phyloP scores from a whole-genome alignment of 1,140 invertebrate species.

The Aricia agestis region DNA sequence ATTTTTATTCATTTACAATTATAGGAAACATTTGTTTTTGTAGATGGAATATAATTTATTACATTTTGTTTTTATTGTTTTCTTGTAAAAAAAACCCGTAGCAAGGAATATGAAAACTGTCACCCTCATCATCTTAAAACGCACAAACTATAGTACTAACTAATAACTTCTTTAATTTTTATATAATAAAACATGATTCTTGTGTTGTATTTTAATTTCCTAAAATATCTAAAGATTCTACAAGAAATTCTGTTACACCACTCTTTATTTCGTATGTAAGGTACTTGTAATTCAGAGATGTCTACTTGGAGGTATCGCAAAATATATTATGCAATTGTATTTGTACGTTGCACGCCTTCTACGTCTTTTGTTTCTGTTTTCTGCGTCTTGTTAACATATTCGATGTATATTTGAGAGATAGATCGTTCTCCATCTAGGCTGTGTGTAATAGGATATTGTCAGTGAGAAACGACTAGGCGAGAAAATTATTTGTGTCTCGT shows the following conservation, averaged over 20 bases:
- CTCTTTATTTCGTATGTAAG: background rate
- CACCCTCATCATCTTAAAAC: no score
- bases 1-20: no score
- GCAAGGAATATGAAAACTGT: no score
- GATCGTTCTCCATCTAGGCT: slow-evolving; percentile 16
- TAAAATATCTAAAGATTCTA: background rate
- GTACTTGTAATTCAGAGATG: background rate
- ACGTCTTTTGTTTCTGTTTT: slow-evolving; percentile 23
- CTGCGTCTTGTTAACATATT: slow-evolving; percentile 47
- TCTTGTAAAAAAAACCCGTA: no score
- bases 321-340: slow-evolving; percentile 8
- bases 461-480: background rate
- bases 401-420: slow-evolving; percentile 35
- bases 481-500: slow-evolving; percentile 6
- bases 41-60: no score
- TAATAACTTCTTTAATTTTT: no score
- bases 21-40: no score
- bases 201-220: no score
- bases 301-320: background rate
- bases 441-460: slow-evolving; percentile 15
- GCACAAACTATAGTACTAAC: no score
- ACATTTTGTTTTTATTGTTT: no score
- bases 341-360: slow-evolving; percentile 23
- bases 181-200: no score
- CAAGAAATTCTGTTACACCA: background rate